Base-by-base conservation (phyloP, 2,888 invertebrate genomes). In the Harpalus rubripes region DNA sequence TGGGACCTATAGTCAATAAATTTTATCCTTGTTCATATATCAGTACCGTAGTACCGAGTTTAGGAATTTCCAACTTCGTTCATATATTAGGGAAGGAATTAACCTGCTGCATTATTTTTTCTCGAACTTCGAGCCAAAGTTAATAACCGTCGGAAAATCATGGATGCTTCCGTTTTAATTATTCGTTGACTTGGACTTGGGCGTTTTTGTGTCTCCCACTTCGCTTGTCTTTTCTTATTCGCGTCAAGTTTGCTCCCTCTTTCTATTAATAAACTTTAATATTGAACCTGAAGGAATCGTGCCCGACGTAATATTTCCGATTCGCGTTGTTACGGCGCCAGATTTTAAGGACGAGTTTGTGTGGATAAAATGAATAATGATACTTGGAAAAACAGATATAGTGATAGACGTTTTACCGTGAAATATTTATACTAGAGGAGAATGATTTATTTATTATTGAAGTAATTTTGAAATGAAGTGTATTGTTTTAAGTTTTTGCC, bases 201-300 rank as follows among this genome's bases (percentile, higher is more conserved):
- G 10, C 63, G 10, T 26, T 63, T 26, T 59, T 65, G 26, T 39
- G 15, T 39, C 41, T 68, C 41, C 39, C 68, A 39, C 26, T 68
- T 16, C 68, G 56, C 26, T 44, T 26, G 26, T 78, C 58, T 26
- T 18, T 58, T 78, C 58, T 78, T 26, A 15, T 58, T 78, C 78
- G 58, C 41, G 58, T 78, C 58, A 58, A 58, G 26, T 78, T 78
- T 76, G n/a, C 76, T 10, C 78, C 78, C 58, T 56, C 78, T 58
- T 78, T 78, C 78, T 78, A 78, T 78, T 78, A 78, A 78, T 78
- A 78, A 78, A 78, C 78, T 78, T 78, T 58, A 44, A 78, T 78
- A 78, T 78, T 58, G 78, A 78, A 78, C 78, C 18, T 78, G 78
- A 15, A 58, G 78, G 22, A 74, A 15, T 39, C 68, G 68, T 39